Percentiles rank a stretch among this genome's conserved stretches.
Evolutionary conservation across 1,140 invertebrate species (phyloP).

Genomic region (Drosophila parvula): DNA sequence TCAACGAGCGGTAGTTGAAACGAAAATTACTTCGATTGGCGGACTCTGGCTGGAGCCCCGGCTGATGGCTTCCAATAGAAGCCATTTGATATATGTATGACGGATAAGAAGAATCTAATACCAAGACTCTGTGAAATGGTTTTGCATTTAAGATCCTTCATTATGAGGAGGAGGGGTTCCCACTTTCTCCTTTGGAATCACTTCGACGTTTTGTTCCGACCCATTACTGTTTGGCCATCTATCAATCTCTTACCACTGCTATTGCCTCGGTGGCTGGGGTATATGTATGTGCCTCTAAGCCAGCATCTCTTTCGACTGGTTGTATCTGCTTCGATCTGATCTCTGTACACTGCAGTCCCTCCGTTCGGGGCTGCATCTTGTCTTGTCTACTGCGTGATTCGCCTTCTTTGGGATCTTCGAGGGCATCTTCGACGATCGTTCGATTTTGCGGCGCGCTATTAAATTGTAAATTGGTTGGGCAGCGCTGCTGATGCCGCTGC

Average conservation of each 20-base stretch:
- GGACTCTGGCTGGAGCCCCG: background rate
- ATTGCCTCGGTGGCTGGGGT: no score
- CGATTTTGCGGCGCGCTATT: conserved; percentile 79
- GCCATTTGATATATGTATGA: conserved; percentile 9
- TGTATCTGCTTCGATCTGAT: conserved; percentile 21
- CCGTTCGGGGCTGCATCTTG: conserved; percentile 19
- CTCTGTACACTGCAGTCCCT: conserved; percentile 9
- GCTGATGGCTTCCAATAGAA: conserved; percentile 7
- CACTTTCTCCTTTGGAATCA: background rate
- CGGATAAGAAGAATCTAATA: background rate
- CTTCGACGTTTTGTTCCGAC: background rate
- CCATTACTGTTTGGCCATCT: conserved; percentile 2
- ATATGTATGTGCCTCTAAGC: background rate
- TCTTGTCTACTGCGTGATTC: conserved; percentile 5
- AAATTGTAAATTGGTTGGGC: conserved; percentile 79
- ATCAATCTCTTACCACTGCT: conserved; percentile 13
- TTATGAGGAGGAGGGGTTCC: background rate
- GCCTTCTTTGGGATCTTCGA: conserved; percentile 28
- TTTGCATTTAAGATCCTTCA: background rate
- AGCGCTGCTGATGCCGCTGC: conserved; percentile 72
- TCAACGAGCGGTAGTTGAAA: conserved; percentile 52
- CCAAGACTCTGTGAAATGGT: background rate
- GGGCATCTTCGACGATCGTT: conserved; percentile 58
- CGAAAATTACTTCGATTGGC: conserved; percentile 58
- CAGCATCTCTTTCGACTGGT: conserved; percentile 2